A percentile compares a stretch with the other conserved stretches of the same genome.
Conservation (phyloP, 2,797 vertebrate genomes). For the Apogon talboti region DNA sequence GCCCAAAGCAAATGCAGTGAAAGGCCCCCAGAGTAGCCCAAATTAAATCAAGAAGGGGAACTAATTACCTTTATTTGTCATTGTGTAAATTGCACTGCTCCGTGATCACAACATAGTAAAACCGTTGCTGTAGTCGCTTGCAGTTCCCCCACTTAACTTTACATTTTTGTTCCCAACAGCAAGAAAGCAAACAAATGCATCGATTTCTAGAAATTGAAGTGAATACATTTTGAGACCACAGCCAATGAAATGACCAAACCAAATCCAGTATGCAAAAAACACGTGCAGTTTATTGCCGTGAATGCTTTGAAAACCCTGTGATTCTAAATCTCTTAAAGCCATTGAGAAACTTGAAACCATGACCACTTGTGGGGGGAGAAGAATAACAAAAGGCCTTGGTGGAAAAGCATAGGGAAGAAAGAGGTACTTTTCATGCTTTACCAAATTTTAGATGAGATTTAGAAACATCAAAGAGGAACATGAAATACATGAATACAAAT, state of each 20-base stretch:
- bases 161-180: not conserved
- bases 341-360: slow-evolving; percentile 64
- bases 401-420: slow-evolving; percentile 50
- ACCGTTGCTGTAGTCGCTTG: not conserved
- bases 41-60: slow-evolving; percentile 23
- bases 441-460: slow-evolving; percentile 63
- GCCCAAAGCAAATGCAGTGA: slow-evolving; percentile 30
- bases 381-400: slow-evolving; percentile 58
- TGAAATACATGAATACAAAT: slow-evolving; percentile 29
- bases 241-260: slow-evolving; percentile 24
- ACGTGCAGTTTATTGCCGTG: slow-evolving; percentile 38
- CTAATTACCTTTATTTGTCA: slow-evolving; percentile 21
- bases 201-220: slow-evolving; percentile 6
- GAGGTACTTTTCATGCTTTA: slow-evolving; percentile 61
- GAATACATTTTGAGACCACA: slow-evolving; percentile 9
- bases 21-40: slow-evolving; percentile 19
- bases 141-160: not conserved
- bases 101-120: slow-evolving; percentile 8
- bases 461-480: slow-evolving; percentile 60
- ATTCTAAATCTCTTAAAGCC: slow-evolving; percentile 55
- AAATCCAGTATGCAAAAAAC: slow-evolving; percentile 21
- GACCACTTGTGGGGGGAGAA: slow-evolving; percentile 39
- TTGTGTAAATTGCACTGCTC: slow-evolving; percentile 7
- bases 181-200: slow-evolving; percentile 9
- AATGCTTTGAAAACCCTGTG: slow-evolving; percentile 45